Percentiles rank a stretch among this genome's conserved stretches.
Evolutionary conservation across 2,888 invertebrate species (phyloP).

Genomic region (Pollenia griseotomentosa): DNA sequence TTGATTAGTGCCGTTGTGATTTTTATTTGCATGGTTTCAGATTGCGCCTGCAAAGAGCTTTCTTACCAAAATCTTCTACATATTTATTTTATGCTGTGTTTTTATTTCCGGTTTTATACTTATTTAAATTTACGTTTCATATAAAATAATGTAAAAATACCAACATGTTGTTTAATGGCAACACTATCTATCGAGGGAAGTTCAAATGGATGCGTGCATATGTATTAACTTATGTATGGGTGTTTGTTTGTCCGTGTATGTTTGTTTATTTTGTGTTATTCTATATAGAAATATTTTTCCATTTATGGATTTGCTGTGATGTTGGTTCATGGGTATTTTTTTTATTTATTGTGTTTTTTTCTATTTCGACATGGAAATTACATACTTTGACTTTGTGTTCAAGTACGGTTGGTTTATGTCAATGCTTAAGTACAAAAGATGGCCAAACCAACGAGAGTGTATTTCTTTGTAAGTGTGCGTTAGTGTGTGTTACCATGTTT

Average conservation of each 20-base stretch:
- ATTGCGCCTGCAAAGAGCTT: no score
- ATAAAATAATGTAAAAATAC: not conserved
- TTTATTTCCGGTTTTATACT: not conserved
- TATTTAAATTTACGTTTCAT: no score
- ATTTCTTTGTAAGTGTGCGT: constrained; percentile 14
- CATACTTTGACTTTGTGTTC: constrained; percentile 61
- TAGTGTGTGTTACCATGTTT: not conserved
- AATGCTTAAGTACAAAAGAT: constrained; percentile 53
- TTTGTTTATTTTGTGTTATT: constrained; percentile 46
- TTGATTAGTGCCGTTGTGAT: no score
- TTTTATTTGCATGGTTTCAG: no score
- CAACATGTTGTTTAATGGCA: not conserved
- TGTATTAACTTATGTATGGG: not conserved
- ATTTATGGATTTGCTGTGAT: constrained; percentile 57
- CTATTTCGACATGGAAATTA: constrained; percentile 50
- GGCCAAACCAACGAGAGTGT: constrained; percentile 22
- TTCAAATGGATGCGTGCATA: not conserved
- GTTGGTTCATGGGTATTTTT: constrained; percentile 60
- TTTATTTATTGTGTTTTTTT: constrained; percentile 31
- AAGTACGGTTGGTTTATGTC: constrained; percentile 60
- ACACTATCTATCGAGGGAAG: constrained; percentile 18
- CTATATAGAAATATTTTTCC: constrained; percentile 41
- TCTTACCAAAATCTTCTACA: no score
- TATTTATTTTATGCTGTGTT: no score
- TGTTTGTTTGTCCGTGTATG: not conserved